A percentile compares a stretch with the other conserved stretches of the same genome.
These are phyloP conservation scores for Aphidius colemani DNA, from an alignment of 2,888 invertebrate species.

Conservation along the genomic window DNA sequence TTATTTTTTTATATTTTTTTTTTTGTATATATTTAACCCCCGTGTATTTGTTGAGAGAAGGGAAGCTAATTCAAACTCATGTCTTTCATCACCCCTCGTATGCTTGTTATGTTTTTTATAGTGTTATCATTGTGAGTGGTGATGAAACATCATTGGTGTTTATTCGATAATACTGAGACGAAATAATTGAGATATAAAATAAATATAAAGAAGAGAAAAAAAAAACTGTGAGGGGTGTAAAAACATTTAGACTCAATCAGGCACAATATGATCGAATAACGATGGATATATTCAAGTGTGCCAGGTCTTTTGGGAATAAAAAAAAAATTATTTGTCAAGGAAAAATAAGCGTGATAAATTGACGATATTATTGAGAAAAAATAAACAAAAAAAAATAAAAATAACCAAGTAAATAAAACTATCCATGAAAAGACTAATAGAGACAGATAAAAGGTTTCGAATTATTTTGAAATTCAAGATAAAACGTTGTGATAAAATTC, in stretches of 20 bases:
- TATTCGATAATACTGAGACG: slow-evolving; percentile 27
- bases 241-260: slow-evolving; percentile 8
- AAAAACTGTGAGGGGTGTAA: neutral
- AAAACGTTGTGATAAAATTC: slow-evolving; percentile 6
- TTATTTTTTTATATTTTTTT: neutral
- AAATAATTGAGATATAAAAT: neutral
- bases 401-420: neutral
- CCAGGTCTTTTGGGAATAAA: neutral
- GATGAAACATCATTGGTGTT: slow-evolving; percentile 27
- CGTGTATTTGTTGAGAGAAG: neutral
- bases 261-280: slow-evolving; percentile 12
- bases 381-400: neutral
- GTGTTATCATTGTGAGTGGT: slow-evolving; percentile 3
- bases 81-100: slow-evolving; percentile 5
- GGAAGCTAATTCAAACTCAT: slow-evolving; percentile 20
- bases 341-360: neutral
- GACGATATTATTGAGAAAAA: neutral
- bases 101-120: neutral
- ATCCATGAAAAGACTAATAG: slow-evolving; percentile 13
- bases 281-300: slow-evolving; percentile 3
- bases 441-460: neutral
- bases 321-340: slow-evolving; percentile 5
- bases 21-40: neutral
- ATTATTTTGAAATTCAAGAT: slow-evolving; percentile 2
- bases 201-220: neutral